These are phyloP conservation scores for Dugesia japonica DNA, from an alignment of 2,888 invertebrate genomes.

Conservation along the genomic window DNA sequence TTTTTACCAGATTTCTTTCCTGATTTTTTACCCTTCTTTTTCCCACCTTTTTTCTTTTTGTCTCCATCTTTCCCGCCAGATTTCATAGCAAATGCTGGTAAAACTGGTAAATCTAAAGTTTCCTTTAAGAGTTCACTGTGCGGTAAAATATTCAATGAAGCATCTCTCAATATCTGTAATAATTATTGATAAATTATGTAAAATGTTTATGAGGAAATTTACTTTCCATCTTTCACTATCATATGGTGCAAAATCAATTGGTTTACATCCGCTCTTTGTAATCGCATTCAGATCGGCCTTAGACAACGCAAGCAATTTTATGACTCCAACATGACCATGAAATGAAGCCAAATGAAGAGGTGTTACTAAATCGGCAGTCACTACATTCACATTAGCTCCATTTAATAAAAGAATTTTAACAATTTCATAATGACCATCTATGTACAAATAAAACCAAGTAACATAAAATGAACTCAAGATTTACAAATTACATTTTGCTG, in stretches of 20 bases:
- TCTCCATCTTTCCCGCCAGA: not conserved
- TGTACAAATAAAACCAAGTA: not conserved
- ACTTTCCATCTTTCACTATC: constrained; percentile 20
- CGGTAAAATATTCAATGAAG: not conserved
- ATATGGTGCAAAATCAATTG: constrained; percentile 17
- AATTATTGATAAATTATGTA: not conserved
- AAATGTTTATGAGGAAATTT: not conserved
- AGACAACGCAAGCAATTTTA: constrained; percentile 9
- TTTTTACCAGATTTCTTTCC: not conserved
- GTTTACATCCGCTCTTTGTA: not conserved
- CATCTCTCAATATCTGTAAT: not conserved
- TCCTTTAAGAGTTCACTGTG: constrained; percentile 3
- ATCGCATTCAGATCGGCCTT: not conserved
- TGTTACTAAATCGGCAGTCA: not conserved
- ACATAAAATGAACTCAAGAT: too few species aligned
- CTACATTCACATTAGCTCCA: constrained; percentile 25
- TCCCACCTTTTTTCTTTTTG: constrained; percentile 23
- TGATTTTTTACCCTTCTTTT: constrained; percentile 21
- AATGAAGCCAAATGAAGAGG: constrained; percentile 20
- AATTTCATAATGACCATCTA: constrained; percentile 20
- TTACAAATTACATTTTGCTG: not conserved
- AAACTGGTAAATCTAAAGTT: not conserved
- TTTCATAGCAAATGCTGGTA: constrained; percentile 16
- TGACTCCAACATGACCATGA: constrained; percentile 8
- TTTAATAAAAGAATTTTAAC: constrained; percentile 22